A percentile compares a stretch with the other conserved stretches of the same genome.
These are phyloP conservation scores for Onchidella celtica DNA, from an alignment of 2,888 invertebrate species.

Conservation along the genomic window DNA sequence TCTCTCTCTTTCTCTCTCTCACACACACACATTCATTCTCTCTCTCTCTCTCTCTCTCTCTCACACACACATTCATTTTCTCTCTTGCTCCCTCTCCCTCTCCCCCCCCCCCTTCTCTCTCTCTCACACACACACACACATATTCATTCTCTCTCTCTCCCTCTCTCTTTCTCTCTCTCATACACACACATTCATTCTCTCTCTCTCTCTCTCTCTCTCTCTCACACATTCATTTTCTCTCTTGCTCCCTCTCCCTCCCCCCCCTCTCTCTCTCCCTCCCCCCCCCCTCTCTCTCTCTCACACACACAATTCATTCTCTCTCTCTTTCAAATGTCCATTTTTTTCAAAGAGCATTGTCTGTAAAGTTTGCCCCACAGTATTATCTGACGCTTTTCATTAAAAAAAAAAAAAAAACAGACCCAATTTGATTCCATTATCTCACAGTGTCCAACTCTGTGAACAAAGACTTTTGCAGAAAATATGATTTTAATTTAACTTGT, in stretches of 20 bases:
- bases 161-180: not conserved
- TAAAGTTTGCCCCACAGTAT: too few species aligned
- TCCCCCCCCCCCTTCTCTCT: not conserved
- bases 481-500: too few species aligned
- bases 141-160: not conserved
- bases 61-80: not conserved
- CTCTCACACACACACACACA: not conserved
- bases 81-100: not conserved
- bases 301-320: too few species aligned
- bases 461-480: too few species aligned
- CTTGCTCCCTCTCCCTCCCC: not conserved
- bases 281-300: too few species aligned
- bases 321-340: not conserved
- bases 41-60: not conserved
- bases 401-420: too few species aligned
- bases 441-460: too few species aligned
- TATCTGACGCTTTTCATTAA: too few species aligned
- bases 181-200: not conserved
- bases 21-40: not conserved
- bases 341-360: not conserved
- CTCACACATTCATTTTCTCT: not conserved
- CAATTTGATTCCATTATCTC: too few species aligned
- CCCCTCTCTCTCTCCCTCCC: not conserved
- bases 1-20: not conserved
- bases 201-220: not conserved